Percentiles rank a stretch among this genome's conserved stretches.
Evolutionary conservation across 2,888 invertebrate species (phyloP).

Genomic region (Rhaphigaster nebulosa): DNA sequence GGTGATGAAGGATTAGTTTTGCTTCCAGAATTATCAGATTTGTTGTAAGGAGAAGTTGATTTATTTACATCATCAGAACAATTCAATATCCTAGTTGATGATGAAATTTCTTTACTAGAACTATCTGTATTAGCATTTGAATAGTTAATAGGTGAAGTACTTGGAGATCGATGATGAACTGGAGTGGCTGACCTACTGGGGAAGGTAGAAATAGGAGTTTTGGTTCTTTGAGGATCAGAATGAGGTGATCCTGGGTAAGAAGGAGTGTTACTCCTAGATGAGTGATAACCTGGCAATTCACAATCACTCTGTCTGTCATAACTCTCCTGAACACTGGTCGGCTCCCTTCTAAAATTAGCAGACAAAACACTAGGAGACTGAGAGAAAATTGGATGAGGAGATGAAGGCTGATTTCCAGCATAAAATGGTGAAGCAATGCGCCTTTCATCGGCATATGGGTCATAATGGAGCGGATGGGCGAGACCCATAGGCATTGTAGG

Average conservation of each 20-base stretch:
- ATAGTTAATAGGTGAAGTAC: conserved; percentile 64
- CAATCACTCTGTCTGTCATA: conserved; percentile 43
- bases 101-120: conserved; percentile 47
- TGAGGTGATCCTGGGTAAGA: conserved; percentile 57
- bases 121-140: conserved; percentile 61
- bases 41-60: conserved; percentile 52
- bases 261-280: conserved; percentile 58
- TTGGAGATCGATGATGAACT: conserved; percentile 57
- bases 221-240: conserved; percentile 51
- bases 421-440: conserved; percentile 63
- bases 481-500: conserved; percentile 63
- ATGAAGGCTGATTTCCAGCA: conserved; percentile 60
- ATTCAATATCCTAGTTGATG: conserved; percentile 54
- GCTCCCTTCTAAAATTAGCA: conserved; percentile 61
- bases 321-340: conserved; percentile 24
- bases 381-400: conserved; percentile 61
- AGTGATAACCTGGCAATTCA: conserved; percentile 29
- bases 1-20: conserved; percentile 62
- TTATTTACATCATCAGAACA: conserved; percentile 52
- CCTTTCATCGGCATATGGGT: conserved; percentile 63
- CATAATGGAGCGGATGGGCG: conserved; percentile 59
- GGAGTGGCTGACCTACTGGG: conserved; percentile 60
- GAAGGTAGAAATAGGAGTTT: conserved; percentile 61
- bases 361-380: conserved; percentile 59
- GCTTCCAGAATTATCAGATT: conserved; percentile 50